Percentiles rank a stretch among this genome's conserved stretches.
phyloP scores from a whole-genome alignment of 2,113 vertebrate genomes.

The Periophthalmodon schlosseri region DNA sequence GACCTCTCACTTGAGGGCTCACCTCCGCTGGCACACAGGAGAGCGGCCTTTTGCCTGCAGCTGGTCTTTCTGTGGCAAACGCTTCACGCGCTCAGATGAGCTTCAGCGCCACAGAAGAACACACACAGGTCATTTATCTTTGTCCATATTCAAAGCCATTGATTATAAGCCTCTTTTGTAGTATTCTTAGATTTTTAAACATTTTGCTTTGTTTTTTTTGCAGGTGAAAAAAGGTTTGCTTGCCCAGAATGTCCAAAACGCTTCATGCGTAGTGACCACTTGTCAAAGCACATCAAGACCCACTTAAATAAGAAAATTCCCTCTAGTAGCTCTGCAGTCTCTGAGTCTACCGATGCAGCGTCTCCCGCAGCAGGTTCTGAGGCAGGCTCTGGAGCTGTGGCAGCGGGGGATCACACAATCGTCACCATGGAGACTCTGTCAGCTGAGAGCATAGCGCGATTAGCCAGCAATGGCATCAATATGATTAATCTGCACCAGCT shows the following conservation, averaged over 20 bases:
- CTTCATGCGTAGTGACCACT: slow-evolving; percentile 96
- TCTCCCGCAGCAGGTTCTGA: slow-evolving; percentile 68
- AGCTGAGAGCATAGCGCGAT: slow-evolving; percentile 87
- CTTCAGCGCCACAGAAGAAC: slow-evolving; percentile 96
- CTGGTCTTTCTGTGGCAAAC: slow-evolving; percentile 94
- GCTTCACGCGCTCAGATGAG: slow-evolving; percentile 94
- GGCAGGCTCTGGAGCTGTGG: slow-evolving; percentile 35
- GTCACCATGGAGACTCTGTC: slow-evolving; percentile 93
- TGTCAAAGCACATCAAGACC: slow-evolving; percentile 96
- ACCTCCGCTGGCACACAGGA: slow-evolving; percentile 96
- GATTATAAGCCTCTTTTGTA: neutral
- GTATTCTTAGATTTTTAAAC: neutral
- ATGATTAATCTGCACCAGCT: slow-evolving; percentile 93
- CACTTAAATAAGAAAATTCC: slow-evolving; percentile 89
- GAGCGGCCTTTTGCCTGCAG: slow-evolving; percentile 91
- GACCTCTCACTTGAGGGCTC: slow-evolving; percentile 91
- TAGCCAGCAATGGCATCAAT: slow-evolving; percentile 89
- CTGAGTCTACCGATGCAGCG: slow-evolving; percentile 63
- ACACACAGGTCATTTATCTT: slow-evolving; percentile 83
- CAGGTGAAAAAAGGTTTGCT: slow-evolving; percentile 93
- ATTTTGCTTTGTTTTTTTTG: neutral
- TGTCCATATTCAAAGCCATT: neutral
- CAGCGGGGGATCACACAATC: slow-evolving; percentile 74
- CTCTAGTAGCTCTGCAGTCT: slow-evolving; percentile 1
- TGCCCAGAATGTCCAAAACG: slow-evolving; percentile 93